Conservation (phyloP, 2,113 vertebrate species). For the Pteropus alecto region DNA sequence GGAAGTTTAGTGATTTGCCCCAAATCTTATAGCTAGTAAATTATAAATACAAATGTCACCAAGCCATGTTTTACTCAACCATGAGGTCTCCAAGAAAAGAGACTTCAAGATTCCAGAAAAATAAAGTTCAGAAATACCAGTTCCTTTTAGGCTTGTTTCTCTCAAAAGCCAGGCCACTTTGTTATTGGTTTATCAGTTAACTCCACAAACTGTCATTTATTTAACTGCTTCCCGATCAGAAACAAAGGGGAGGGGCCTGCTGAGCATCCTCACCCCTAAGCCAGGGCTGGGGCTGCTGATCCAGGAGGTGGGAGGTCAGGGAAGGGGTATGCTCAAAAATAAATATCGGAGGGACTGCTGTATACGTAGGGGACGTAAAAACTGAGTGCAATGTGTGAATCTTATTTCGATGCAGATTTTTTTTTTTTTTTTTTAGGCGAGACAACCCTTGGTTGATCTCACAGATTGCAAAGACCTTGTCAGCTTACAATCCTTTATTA, state of each 20-base stretch:
- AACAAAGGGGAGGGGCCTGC: background rate
- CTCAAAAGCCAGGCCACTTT: background rate
- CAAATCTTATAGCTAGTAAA: background rate
- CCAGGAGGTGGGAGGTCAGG: background rate
- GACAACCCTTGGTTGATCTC: too few species aligned
- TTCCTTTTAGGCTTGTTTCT: background rate
- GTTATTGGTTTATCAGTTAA: background rate
- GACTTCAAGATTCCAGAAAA: background rate
- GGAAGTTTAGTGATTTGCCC: background rate
- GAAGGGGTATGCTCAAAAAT: background rate
- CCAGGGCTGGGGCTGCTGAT: background rate
- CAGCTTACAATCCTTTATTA: too few species aligned
- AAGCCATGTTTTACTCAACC: background rate
- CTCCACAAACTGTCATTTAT: background rate
- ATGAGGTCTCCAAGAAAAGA: background rate
- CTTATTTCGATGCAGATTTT: background rate
- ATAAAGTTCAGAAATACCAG: background rate
- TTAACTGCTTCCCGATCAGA: background rate
- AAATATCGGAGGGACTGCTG: background rate
- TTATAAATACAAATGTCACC: background rate
- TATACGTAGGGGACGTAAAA: background rate
- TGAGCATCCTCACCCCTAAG: background rate
- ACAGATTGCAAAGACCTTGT: too few species aligned
- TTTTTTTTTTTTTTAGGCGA: too few species aligned
- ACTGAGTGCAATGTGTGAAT: background rate